Percentiles rank a stretch among this genome's conserved stretches.
phyloP scores from a whole-genome alignment of 2,797 vertebrate species.

The Lemur catta region DNA sequence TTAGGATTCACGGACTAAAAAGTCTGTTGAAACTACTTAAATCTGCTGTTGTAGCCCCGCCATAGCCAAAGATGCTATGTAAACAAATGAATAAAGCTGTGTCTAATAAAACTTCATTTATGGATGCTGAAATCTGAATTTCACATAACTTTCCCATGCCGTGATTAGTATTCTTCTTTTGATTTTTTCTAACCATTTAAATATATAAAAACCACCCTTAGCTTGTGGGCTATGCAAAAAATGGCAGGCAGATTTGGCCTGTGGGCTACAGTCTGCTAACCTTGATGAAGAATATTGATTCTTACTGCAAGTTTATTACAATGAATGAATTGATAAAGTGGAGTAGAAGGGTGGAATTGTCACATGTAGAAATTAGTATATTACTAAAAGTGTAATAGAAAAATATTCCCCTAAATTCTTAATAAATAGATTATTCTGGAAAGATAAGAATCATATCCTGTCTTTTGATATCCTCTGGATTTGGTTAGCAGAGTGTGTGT shows the following conservation, averaged over 20 bases:
- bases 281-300: neutral
- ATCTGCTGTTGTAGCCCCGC: neutral
- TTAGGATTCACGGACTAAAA: neutral
- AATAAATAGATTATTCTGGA: neutral
- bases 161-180: neutral
- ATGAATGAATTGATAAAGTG: neutral
- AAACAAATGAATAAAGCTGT: neutral
- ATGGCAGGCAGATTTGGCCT: neutral
- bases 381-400: neutral
- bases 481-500: neutral
- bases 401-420: conserved; percentile 30
- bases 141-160: neutral
- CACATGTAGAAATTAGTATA: neutral
- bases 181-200: neutral
- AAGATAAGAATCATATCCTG: neutral
- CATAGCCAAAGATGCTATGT: neutral
- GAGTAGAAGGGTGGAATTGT: neutral
- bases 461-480: neutral
- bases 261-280: neutral
- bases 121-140: neutral
- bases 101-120: neutral
- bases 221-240: neutral
- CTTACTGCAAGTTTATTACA: neutral
- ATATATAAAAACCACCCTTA: neutral
- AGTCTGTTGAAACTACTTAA: neutral